Evolutionary conservation across 2,888 invertebrate species (phyloP).

Genomic region (Liopterus haemorrhoidalis): DNA sequence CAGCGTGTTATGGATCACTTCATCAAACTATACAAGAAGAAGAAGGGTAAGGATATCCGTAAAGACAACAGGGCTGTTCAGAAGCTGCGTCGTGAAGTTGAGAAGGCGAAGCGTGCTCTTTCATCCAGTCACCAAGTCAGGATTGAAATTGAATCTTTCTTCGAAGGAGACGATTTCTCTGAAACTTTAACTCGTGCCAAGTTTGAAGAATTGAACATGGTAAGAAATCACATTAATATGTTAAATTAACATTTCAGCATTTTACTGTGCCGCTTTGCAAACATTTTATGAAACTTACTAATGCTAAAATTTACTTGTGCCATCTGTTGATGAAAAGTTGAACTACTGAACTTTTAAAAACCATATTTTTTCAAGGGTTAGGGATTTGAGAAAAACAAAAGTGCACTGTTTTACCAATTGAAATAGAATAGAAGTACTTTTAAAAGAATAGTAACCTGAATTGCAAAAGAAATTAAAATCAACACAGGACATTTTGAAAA

Average conservation of each 20-base stretch:
- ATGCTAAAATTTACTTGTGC: too few species aligned
- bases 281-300: too few species aligned
- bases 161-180: slow-evolving; percentile 96
- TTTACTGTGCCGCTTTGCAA: slow-evolving; percentile 9
- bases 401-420: too few species aligned
- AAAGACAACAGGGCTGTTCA: slow-evolving; percentile 93
- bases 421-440: too few species aligned
- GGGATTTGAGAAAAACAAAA: background rate
- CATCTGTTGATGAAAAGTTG: too few species aligned
- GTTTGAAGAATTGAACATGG: slow-evolving; percentile 97
- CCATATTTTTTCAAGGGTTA: background rate
- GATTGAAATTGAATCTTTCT: slow-evolving; percentile 98
- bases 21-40: slow-evolving; percentile 94
- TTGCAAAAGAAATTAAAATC: too few species aligned
- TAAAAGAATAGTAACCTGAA: too few species aligned
- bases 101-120: slow-evolving; percentile 94
- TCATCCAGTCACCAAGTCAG: slow-evolving; percentile 92
- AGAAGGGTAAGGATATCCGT: slow-evolving; percentile 95
- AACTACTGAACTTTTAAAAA: too few species aligned
- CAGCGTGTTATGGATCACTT: slow-evolving; percentile 98
- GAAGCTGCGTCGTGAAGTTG: slow-evolving; percentile 93
- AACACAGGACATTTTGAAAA: too few species aligned
- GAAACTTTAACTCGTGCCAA: slow-evolving; percentile 97
- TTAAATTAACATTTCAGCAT: background rate
- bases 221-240: slow-evolving; percentile 34